Conservation (phyloP, 2,797 vertebrate genomes). For the Falco biarmicus region DNA sequence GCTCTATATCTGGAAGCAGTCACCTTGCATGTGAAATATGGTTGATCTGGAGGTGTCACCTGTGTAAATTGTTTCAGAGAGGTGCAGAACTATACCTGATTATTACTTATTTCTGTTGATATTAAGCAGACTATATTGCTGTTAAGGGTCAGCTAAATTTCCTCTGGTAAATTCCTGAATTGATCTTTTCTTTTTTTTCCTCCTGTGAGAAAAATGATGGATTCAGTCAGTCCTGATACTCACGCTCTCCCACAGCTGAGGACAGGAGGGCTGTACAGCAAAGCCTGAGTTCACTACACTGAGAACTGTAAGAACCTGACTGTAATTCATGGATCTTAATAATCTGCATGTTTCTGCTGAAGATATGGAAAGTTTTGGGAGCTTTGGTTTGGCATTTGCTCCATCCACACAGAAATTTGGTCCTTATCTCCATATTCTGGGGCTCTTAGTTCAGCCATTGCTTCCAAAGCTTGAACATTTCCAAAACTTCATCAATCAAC, state of each 20-base stretch:
- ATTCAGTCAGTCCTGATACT: not conserved
- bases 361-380: not conserved
- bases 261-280: not conserved
- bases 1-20: not conserved
- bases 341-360: not conserved
- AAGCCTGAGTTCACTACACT: not conserved
- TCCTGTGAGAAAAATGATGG: not conserved
- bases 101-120: not conserved
- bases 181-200: not conserved
- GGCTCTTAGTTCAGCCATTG: not conserved
- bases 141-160: not conserved
- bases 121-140: not conserved
- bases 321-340: not conserved
- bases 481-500: not conserved
- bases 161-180: not conserved
- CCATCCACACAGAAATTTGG: not conserved
- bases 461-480: not conserved
- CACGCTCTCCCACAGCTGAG: not conserved
- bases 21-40: not conserved
- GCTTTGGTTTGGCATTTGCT: not conserved
- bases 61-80: not conserved
- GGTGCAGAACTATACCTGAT: not conserved
- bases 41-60: not conserved
- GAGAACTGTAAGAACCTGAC: not conserved
- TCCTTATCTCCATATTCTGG: not conserved